phyloP scores from a whole-genome alignment of 2,888 invertebrate species.

The Drosophila melanocephala region DNA sequence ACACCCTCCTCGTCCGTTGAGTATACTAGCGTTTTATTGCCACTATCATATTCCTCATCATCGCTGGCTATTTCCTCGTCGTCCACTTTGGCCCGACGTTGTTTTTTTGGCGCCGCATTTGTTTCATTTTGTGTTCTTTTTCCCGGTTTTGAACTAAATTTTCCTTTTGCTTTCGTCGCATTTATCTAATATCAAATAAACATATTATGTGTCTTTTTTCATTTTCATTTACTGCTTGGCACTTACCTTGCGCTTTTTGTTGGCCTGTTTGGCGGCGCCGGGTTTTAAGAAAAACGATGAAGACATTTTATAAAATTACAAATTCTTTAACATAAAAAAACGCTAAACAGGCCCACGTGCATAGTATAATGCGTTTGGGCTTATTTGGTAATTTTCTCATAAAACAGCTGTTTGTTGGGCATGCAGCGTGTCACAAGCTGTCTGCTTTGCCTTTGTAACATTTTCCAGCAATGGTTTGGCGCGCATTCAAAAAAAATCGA shows the following conservation, averaged over 20 bases:
- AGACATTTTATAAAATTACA: conserved; percentile 66
- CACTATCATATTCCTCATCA: conserved; percentile 88
- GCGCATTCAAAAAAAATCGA: background rate
- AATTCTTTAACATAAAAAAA: conserved; percentile 36
- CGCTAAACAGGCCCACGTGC: conserved; percentile 54
- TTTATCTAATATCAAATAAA: conserved; percentile 19
- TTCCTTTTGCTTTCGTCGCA: conserved; percentile 37
- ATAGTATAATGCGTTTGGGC: conserved; percentile 33
- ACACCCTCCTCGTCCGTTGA: conserved; percentile 76
- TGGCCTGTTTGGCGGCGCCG: conserved; percentile 86
- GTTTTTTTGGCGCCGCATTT: conserved; percentile 83
- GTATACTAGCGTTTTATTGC: conserved; percentile 61
- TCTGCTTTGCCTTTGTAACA: background rate
- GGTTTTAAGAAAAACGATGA: conserved; percentile 88
- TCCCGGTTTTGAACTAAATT: conserved; percentile 40
- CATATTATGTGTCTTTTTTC: background rate
- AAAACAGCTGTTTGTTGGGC: conserved; percentile 25
- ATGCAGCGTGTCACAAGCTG: conserved; percentile 4
- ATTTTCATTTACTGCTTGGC: background rate
- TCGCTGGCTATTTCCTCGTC: conserved; percentile 89
- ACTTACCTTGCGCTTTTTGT: conserved; percentile 86
- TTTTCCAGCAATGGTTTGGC: conserved; percentile 6
- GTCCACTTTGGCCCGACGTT: conserved; percentile 79
- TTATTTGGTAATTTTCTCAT: conserved; percentile 8
- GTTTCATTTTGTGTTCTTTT: conserved; percentile 37